Base-by-base conservation (phyloP, 2,113 vertebrate genomes). In the Setophaga petechia region DNA sequence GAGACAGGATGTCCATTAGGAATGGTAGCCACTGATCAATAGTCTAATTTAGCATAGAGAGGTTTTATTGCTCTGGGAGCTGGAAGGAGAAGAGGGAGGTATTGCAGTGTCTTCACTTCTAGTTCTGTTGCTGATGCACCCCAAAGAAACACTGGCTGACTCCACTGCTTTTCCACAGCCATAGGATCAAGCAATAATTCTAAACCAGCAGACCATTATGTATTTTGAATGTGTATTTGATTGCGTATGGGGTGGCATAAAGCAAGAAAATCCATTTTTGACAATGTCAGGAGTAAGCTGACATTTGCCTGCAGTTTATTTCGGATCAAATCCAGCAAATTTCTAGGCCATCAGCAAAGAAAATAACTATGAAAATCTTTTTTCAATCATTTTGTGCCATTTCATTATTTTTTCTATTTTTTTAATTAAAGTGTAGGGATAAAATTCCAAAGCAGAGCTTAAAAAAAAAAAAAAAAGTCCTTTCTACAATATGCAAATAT, bases 1-100 rank as follows among this genome's bases (percentile, higher is more conserved):
- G 82, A 95, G 92, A 96, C 92, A 95, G 93, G 88, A 96, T 92
- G 86, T 96, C 94, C 95, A 96, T 93, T 96, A 96, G 93, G 94
- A 96, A 96, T 93, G 88, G 95, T 84, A 94, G 93, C 90, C 57
- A 41, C 92, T 94, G 92, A 95, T 96, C 95, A 93, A 97, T 97
- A 97, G 89, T 78, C 86, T 92, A 92, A 93, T 95, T 94, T 94
- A 97, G 96, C 77, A 90, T 37, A 95, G 96, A 97, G 82, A 95
- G 89, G 69, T 84, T 95, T 95, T 96, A 96, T 96, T 97, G 94
- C 94, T 96, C 89, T 92, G 89, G 90, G 94, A 96, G 83, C 89
- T 96, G 72, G 88, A 90, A 94, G 71, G 81, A 91, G 65, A 35
- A 75, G 92, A 89, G 49, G 74, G 52, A 94, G 88, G 88, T 90